Evolutionary conservation across 1,140 invertebrate species (phyloP).

Genomic region (Sycophila sp.): DNA sequence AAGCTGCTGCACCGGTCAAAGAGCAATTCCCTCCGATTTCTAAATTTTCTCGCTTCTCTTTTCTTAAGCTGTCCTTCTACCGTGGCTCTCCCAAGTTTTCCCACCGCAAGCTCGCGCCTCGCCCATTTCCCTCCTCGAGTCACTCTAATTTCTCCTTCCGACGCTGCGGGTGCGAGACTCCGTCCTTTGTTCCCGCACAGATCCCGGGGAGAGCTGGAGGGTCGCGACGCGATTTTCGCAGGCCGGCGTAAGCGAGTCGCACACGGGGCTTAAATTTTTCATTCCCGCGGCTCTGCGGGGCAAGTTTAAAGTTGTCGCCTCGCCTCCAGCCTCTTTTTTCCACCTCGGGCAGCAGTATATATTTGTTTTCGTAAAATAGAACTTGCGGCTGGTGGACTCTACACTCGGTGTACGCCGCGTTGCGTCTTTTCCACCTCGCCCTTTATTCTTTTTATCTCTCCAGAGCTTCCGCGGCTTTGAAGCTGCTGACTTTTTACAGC

Average conservation of each 20-base stretch:
- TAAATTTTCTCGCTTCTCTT: not conserved
- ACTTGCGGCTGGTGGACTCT: too few species aligned
- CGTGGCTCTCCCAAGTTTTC: not conserved
- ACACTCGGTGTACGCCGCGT: too few species aligned
- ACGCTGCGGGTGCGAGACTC: not conserved
- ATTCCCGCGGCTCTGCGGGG: not conserved
- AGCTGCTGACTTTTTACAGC: not conserved
- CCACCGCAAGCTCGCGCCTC: not conserved
- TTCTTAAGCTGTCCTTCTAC: not conserved
- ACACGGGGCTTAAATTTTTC: not conserved
- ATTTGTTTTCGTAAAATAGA: conserved; percentile 5
- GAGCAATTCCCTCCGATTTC: not conserved
- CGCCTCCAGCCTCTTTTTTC: not conserved
- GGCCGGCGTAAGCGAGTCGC: too few species aligned
- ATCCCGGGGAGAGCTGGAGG: too few species aligned
- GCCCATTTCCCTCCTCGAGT: not conserved
- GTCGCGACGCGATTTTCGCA: not conserved
- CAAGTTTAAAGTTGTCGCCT: not conserved
- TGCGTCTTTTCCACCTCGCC: not conserved
- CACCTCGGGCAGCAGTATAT: not conserved
- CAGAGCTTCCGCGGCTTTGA: not conserved
- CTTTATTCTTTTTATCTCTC: not conserved
- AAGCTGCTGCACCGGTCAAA: not conserved
- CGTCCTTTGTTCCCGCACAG: not conserved
- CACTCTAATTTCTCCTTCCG: not conserved